These are phyloP conservation scores for Orchestes rusci DNA, from an alignment of 2,888 invertebrate species.

Conservation along the genomic window DNA sequence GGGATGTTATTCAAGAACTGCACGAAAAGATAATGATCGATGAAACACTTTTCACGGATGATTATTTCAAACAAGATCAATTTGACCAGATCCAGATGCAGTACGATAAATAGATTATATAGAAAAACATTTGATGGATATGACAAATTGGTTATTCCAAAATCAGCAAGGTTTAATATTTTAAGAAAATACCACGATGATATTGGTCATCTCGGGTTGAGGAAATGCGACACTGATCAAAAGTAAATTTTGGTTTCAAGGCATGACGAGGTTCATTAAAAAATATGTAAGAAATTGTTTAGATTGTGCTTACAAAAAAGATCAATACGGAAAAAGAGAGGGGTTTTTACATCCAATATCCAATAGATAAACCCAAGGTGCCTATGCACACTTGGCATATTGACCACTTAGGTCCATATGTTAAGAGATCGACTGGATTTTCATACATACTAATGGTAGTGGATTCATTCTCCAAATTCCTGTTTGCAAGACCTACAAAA, in stretches of 20 bases:
- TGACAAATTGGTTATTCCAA: constrained; percentile 31
- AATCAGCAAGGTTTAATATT: constrained; percentile 31
- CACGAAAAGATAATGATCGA: too few relatives aligned
- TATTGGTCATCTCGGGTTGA: constrained; percentile 32
- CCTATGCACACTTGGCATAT: constrained; percentile 24
- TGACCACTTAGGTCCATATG: constrained; percentile 21
- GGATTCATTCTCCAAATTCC: constrained; percentile 19
- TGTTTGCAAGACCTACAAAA: constrained; percentile 15
- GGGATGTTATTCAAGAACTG: too few relatives aligned
- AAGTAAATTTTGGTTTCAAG: constrained; percentile 19
- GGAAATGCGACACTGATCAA: constrained; percentile 30
- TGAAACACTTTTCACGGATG: too few relatives aligned
- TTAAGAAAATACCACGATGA: constrained; percentile 35
- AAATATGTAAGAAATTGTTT: constrained; percentile 16
- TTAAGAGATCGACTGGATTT: constrained; percentile 10
- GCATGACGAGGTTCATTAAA: constrained; percentile 17
- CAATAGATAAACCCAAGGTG: constrained; percentile 17
- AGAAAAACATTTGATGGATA: constrained; percentile 23
- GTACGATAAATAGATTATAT: constrained; percentile 21
- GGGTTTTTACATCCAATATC: constrained; percentile 16
- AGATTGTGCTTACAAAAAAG: constrained; percentile 15
- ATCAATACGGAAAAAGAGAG: constrained; percentile 14
- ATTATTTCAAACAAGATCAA: too few relatives aligned
- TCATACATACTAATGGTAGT: constrained; percentile 18
- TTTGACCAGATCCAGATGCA: too few relatives aligned